A percentile compares a stretch with the other conserved stretches of the same genome.
These are phyloP conservation scores for Nomada goodeniana DNA, from an alignment of 2,888 invertebrate genomes.

Conservation along the genomic window DNA sequence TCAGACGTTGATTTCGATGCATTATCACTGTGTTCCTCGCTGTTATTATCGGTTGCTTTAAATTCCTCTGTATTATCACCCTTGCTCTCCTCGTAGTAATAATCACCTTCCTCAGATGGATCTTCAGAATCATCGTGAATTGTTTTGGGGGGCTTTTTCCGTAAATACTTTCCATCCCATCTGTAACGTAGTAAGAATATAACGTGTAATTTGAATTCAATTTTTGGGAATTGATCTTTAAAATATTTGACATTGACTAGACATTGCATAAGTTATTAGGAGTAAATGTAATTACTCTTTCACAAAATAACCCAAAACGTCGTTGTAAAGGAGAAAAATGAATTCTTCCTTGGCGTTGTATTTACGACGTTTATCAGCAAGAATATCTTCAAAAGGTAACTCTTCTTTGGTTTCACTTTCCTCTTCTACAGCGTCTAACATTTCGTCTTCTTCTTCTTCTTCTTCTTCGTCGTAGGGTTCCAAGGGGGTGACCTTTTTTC, in stretches of 20 bases:
- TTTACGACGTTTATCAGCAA: constrained; percentile 65
- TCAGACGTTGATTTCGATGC: background rate
- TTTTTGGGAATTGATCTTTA: background rate
- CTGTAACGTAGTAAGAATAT: constrained; percentile 33
- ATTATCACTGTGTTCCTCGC: background rate
- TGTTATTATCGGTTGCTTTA: background rate
- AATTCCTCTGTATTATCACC: constrained; percentile 13
- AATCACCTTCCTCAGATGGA: constrained; percentile 1
- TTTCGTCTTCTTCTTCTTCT: constrained; percentile 2
- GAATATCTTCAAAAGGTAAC: constrained; percentile 55
- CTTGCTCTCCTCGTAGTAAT: background rate
- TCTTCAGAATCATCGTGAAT: constrained; percentile 17
- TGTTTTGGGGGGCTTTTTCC: constrained; percentile 34
- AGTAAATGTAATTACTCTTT: constrained; percentile 61
- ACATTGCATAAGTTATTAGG: background rate
- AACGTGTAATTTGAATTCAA: too few species aligned
- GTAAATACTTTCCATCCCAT: constrained; percentile 60
- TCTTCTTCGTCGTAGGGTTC: constrained; percentile 19
- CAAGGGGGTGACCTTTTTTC: constrained; percentile 13
- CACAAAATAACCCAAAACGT: constrained; percentile 61
- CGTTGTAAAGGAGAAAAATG: constrained; percentile 69
- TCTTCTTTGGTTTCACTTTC: constrained; percentile 40
- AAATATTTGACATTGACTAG: too few species aligned
- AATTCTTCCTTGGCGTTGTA: constrained; percentile 70
- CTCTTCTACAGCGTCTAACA: background rate